phyloP scores from a whole-genome alignment of 2,797 vertebrate species.

The Peromyscus attwateri region DNA sequence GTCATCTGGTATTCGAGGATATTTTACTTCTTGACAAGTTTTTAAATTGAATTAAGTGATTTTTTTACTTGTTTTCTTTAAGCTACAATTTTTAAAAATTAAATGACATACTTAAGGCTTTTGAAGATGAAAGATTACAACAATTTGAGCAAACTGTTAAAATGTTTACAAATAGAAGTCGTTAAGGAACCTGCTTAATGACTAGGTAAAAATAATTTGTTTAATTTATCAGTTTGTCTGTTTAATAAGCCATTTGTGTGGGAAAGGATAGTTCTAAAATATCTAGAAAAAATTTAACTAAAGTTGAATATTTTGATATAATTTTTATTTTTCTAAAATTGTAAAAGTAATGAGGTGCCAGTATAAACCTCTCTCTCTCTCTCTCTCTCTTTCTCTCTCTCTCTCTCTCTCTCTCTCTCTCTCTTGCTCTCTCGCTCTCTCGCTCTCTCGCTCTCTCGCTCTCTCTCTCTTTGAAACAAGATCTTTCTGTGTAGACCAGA shows the following conservation, averaged over 20 bases:
- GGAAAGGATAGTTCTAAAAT: constrained; percentile 50
- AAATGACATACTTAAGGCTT: constrained; percentile 5
- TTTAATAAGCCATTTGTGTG: background rate
- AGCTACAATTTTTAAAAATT: constrained; percentile 3
- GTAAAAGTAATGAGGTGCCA: background rate
- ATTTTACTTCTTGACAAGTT: constrained; percentile 39
- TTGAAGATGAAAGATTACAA: background rate
- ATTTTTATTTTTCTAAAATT: constrained; percentile 41
- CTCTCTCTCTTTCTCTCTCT: too few relatives aligned
- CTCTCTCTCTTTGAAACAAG: background rate
- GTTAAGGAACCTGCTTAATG: constrained; percentile 26
- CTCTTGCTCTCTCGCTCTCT: too few relatives aligned
- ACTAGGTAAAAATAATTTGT: constrained; percentile 14
- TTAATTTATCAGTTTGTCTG: constrained; percentile 24
- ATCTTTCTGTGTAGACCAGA: background rate
- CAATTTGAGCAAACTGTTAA: constrained; percentile 28
- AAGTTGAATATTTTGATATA: constrained; percentile 39
- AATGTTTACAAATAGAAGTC: background rate
- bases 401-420: fast-evolving
- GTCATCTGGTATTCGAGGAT: background rate
- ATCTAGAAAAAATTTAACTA: constrained; percentile 28
- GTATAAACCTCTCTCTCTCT: too few relatives aligned
- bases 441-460: fast-evolving
- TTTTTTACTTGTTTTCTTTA: constrained; percentile 36
- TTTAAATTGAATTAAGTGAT: constrained; percentile 39